These are phyloP conservation scores for Drosophila ironensis DNA, from an alignment of 1,140 invertebrate genomes.

Conservation along the genomic window DNA sequence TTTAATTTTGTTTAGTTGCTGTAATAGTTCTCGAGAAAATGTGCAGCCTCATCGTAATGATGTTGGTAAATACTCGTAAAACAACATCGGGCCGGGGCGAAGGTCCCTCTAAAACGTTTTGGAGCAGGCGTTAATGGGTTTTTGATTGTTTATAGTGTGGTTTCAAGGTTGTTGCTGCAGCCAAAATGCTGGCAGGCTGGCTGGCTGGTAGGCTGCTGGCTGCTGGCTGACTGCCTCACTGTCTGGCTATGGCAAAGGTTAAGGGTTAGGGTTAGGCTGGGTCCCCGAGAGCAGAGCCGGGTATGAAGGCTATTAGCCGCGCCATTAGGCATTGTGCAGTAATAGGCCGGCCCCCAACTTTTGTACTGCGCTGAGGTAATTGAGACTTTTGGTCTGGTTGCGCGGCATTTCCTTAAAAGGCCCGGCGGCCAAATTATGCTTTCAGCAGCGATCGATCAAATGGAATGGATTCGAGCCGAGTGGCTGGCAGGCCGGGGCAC, in stretches of 20 bases:
- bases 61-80: slow-evolving; percentile 65
- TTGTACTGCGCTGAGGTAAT: slow-evolving; percentile 35
- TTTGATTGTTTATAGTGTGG: slow-evolving; percentile 55
- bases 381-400: slow-evolving; percentile 59
- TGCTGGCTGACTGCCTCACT: too few relatives aligned
- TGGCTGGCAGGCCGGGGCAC: neutral
- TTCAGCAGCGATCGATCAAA: slow-evolving; percentile 73
- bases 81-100: slow-evolving; percentile 34
- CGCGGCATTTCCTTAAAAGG: slow-evolving; percentile 38
- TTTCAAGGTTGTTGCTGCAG: slow-evolving; percentile 32
- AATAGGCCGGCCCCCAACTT: slow-evolving; percentile 15
- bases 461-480: slow-evolving; percentile 44
- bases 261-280: slow-evolving; percentile 34
- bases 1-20: slow-evolving; percentile 69
- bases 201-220: too few relatives aligned
- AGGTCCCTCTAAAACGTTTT: slow-evolving; percentile 50
- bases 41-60: slow-evolving; percentile 72
- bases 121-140: slow-evolving; percentile 64
- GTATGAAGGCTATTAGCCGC: slow-evolving; percentile 38
- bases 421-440: slow-evolving; percentile 47
- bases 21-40: slow-evolving; percentile 75
- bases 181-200: too few relatives aligned
- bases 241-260: slow-evolving; percentile 21
- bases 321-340: slow-evolving; percentile 18
- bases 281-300: too few relatives aligned